phyloP scores from a whole-genome alignment of 2,113 vertebrate species.

The Astur gentilis region DNA sequence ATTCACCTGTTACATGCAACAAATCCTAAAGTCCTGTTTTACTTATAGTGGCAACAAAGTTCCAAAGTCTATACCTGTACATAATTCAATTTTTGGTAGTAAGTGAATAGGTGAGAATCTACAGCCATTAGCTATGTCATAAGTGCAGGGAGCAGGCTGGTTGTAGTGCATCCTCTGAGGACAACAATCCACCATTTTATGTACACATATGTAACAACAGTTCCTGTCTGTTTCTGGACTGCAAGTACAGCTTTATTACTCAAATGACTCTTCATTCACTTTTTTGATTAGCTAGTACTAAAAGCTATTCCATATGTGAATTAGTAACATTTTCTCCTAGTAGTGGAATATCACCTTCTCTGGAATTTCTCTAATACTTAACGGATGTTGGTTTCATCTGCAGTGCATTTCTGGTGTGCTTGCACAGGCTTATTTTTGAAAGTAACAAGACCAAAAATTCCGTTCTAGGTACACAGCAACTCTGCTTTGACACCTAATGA shows the following conservation, averaged over 20 bases:
- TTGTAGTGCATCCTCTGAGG: background rate
- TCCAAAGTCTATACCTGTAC: background rate
- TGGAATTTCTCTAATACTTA: background rate
- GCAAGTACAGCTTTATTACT: background rate
- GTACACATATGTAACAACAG: rapidly evolving
- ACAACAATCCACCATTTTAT: too few relatives aligned
- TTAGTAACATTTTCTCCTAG: background rate
- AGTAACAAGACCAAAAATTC: background rate
- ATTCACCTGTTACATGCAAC: background rate
- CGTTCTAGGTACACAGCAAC: background rate
- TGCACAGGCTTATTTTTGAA: background rate
- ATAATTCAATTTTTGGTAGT: background rate
- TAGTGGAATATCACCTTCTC: background rate
- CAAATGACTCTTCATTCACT: background rate
- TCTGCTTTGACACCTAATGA: background rate
- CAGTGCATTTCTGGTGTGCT: background rate
- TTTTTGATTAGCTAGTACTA: background rate
- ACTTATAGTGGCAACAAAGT: background rate
- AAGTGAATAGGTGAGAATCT: background rate
- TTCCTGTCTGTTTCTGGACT: background rate
- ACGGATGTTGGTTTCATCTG: background rate
- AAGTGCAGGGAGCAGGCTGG: background rate
- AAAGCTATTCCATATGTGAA: background rate
- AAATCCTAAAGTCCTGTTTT: background rate
- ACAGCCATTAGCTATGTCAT: background rate